Percentiles rank a stretch among this genome's conserved stretches.
These are phyloP conservation scores for Arenicola marina DNA, from an alignment of 2,888 invertebrate species.

Conservation along the genomic window DNA sequence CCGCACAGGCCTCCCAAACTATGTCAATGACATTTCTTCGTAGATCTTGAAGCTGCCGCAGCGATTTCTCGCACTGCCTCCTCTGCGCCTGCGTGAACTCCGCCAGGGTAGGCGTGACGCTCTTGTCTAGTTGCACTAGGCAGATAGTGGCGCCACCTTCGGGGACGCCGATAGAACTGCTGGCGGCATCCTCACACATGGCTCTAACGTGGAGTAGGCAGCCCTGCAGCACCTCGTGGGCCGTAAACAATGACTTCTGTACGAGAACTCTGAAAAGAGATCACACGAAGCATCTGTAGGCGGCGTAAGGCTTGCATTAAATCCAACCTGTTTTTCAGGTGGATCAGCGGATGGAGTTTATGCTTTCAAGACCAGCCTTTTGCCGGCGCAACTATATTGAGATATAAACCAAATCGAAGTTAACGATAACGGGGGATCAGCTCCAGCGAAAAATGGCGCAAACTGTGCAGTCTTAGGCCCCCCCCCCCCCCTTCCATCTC, in stretches of 20 bases:
- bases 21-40: conserved; percentile 50
- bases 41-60: conserved; percentile 45
- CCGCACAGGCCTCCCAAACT: conserved; percentile 58
- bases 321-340: no score
- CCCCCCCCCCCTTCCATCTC: no score
- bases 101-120: conserved; percentile 44
- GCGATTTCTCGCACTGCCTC: conserved; percentile 41
- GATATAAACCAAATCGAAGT: no score
- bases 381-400: no score
- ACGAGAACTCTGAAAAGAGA: conserved; percentile 39
- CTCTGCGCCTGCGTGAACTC: conserved; percentile 50
- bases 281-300: no score
- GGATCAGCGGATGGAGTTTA: no score
- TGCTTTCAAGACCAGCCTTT: no score
- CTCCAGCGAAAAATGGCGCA: no score
- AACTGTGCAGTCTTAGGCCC: no score
- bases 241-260: conserved; percentile 48
- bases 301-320: no score
- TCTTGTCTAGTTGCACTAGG: conserved; percentile 46
- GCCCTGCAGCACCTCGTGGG: conserved; percentile 58
- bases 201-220: conserved; percentile 55
- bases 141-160: conserved; percentile 42
- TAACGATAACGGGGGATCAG: no score
- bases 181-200: conserved; percentile 54
- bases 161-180: conserved; percentile 37